Evolutionary conservation across 2,888 invertebrate genomes (phyloP), one percentile per base, ranked within the genome.

Genomic region (Kuschelorhynchus macadamiae): DNA sequence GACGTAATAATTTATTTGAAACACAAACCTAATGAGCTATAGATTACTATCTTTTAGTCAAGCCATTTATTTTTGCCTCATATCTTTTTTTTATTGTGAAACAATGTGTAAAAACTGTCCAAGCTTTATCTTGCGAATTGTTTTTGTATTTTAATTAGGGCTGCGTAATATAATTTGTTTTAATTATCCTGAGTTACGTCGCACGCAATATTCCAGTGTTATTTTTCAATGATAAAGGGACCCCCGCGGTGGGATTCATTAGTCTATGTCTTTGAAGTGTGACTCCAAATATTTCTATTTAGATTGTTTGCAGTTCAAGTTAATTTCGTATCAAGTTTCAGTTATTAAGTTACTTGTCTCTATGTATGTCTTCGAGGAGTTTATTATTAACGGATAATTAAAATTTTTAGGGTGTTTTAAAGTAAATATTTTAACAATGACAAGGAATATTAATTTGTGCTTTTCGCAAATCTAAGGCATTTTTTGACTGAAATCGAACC

Each of bases 141-240:
- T 67, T 60, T 67, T 67, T 67, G 61, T 61, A 67, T 67, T 67
- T 67, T 67, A 67, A 67, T 67, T 67, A 61, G 33, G 30, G 7
- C 18, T 20, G 47, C 61, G 52, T 60, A 60, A 61, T 41, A 53
- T 67, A 67, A 67, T 67, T 67, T 60, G 42, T 60, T 60, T 60
- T 60, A 60, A 60, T 60, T 60, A 60, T 60, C 49, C 50, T 41
- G 50, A 36, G 25, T 25, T 25, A 46, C 36, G 46, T 16, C 57
- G 32, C 60, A 60, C 60, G 60, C 60, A 60, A 60, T 39, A 50
- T 60, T 60, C 50, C 41, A 25, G 39, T 60, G 49, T 60, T 60
- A 39, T 59, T 59, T 59, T 59, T 49, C 59, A 59, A 59, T 59
- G 59, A 59, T 59, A 59, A 59, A 59, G 20, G 47, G 36, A 33